A percentile compares a stretch with the other conserved stretches of the same genome.
Evolutionary conservation across 2,113 vertebrate genomes (phyloP).

Genomic region (Hemiscyllium ocellatum): DNA sequence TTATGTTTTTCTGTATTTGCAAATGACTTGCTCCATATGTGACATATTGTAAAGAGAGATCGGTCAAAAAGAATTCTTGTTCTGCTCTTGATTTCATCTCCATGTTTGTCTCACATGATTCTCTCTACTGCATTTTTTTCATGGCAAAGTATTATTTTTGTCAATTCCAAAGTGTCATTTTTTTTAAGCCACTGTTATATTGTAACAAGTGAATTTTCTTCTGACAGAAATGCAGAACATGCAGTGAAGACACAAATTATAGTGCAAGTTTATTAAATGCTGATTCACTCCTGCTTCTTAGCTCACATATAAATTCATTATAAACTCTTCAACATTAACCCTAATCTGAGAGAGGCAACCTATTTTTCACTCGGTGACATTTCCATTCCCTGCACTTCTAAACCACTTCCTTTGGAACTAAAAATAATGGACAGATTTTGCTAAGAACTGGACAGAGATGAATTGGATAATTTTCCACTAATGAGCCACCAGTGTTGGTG

Average conservation of each 20-base stretch:
- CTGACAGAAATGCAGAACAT: neutral
- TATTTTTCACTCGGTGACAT: constrained; percentile 24
- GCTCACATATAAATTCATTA: constrained; percentile 14
- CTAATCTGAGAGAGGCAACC: constrained; percentile 11
- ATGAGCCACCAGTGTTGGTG: constrained; percentile 12
- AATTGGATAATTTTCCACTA: constrained; percentile 31
- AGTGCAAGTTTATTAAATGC: neutral
- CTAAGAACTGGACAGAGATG: constrained; percentile 26
- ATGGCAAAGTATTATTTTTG: neutral
- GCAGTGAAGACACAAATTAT: neutral
- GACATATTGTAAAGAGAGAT: neutral
- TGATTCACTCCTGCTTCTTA: constrained; percentile 5
- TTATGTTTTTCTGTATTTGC: neutral
- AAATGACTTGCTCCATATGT: neutral
- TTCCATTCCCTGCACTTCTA: constrained; percentile 31
- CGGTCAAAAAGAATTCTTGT: neutral
- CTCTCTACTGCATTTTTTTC: neutral
- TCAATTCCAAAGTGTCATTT: neutral
- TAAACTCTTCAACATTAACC: constrained; percentile 27
- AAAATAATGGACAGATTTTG: constrained; percentile 30
- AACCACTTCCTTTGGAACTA: constrained; percentile 34
- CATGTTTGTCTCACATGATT: neutral
- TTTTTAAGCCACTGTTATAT: neutral
- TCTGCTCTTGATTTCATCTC: neutral
- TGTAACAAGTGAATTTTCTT: neutral